Evolutionary conservation across 2,113 vertebrate species (phyloP).

Genomic region (Pluvialis apricaria): DNA sequence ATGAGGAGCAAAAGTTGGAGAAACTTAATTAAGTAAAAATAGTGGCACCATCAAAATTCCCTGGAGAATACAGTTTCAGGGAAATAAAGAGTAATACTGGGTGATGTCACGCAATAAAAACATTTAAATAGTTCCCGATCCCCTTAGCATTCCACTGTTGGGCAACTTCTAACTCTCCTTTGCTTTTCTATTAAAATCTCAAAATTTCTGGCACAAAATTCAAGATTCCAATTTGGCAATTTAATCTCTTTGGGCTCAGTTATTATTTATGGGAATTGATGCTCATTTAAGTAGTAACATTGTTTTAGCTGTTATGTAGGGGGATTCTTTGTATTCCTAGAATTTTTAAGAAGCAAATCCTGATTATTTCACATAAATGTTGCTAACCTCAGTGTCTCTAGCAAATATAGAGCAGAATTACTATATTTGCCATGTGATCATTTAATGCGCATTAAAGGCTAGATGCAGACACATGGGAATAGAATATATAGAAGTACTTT

Average conservation of each 20-base stretch:
- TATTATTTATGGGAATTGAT: not conserved
- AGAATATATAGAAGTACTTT: not conserved
- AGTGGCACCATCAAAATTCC: not conserved
- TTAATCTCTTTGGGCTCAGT: not conserved
- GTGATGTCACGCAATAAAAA: not conserved
- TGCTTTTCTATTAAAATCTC: not conserved
- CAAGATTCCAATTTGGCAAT: not conserved
- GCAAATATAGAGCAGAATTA: not conserved
- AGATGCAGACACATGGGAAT: not conserved
- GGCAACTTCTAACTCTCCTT: not conserved
- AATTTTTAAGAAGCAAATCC: not conserved
- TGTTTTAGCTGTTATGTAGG: not conserved
- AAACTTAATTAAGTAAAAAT: not conserved
- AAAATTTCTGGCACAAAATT: not conserved
- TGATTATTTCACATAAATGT: not conserved
- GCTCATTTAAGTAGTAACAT: not conserved
- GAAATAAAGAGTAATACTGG: not conserved
- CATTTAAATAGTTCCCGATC: fast-evolving
- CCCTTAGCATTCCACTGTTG: not conserved
- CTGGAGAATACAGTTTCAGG: not conserved
- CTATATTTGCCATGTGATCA: not conserved
- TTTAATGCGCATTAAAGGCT: not conserved
- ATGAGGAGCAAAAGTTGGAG: not conserved
- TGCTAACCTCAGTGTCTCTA: not conserved
- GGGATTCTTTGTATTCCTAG: not conserved